phyloP scores from a whole-genome alignment of 2,113 vertebrate genomes.

The Pelvicachromis taeniatus region DNA sequence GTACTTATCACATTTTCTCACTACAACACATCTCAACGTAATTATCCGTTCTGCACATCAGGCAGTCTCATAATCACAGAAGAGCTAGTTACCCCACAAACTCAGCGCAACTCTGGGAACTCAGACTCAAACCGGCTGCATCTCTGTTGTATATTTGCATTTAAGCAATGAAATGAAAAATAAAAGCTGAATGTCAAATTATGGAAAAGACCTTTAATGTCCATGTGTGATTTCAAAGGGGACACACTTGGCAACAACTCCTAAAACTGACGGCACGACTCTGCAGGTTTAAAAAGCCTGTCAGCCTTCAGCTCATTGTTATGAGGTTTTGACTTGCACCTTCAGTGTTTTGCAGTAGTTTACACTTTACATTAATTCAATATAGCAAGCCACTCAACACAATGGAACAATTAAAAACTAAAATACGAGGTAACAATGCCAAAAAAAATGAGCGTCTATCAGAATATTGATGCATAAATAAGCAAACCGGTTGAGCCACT shows the following conservation, averaged over 20 bases:
- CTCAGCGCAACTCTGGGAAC: background rate
- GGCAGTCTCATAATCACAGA: background rate
- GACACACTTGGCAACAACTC: background rate
- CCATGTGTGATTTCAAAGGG: background rate
- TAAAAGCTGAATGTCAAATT: background rate
- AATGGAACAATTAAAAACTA: background rate
- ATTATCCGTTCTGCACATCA: background rate
- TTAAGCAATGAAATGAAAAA: background rate
- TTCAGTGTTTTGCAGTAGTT: background rate
- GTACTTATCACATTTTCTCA: background rate
- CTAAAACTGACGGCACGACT: background rate
- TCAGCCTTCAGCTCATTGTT: background rate
- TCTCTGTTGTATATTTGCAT: background rate
- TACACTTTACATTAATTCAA: background rate
- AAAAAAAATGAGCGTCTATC: background rate
- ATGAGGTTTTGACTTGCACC: background rate
- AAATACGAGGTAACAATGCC: background rate
- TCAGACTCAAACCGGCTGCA: background rate
- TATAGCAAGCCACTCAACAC: background rate
- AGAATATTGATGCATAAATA: background rate
- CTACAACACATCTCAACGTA: background rate
- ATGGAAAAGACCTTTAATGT: background rate
- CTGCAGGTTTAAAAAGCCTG: background rate
- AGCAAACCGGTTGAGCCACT: background rate
- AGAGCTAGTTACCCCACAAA: background rate